Evolutionary conservation across 1,140 invertebrate species (phyloP).

Genomic region (Glomeris maerens): DNA sequence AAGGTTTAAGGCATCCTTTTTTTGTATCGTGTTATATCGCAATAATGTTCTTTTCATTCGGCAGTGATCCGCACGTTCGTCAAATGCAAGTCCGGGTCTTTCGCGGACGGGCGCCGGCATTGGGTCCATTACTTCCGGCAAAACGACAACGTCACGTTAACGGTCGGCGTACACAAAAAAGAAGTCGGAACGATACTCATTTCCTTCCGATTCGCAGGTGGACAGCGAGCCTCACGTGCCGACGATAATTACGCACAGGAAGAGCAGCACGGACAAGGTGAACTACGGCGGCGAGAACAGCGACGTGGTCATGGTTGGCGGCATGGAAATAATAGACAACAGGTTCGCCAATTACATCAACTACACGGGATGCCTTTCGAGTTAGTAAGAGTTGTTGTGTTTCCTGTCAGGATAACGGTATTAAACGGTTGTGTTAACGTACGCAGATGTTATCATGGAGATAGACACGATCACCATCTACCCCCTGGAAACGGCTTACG

Average conservation of each 20-base stretch:
- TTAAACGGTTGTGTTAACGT: slow-evolving; percentile 7
- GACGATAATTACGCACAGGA: too few species aligned
- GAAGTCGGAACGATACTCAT: too few species aligned
- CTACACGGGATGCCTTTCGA: slow-evolving; percentile 76
- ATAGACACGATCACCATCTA: slow-evolving; percentile 18
- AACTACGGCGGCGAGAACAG: slow-evolving; percentile 8
- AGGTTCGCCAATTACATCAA: slow-evolving; percentile 62
- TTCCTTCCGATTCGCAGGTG: too few species aligned
- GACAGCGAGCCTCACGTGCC: too few species aligned
- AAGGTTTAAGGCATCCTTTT: slow-evolving; percentile 8
- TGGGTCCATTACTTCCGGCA: slow-evolving; percentile 67
- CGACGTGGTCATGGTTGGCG: slow-evolving; percentile 63
- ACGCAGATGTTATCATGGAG: slow-evolving; percentile 22
- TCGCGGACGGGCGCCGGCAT: slow-evolving; percentile 34
- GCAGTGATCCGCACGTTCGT: slow-evolving; percentile 15
- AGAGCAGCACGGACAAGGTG: too few species aligned
- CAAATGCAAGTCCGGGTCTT: slow-evolving; percentile 12
- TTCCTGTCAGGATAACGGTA: background rate
- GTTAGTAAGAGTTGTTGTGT: slow-evolving; percentile 31
- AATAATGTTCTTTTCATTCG: background rate
- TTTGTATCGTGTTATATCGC: slow-evolving; percentile 5
- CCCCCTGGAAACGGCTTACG: slow-evolving; percentile 24
- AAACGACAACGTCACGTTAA: slow-evolving; percentile 50
- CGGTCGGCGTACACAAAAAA: too few species aligned
- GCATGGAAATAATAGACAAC: slow-evolving; percentile 62